Evolutionary conservation across 2,797 vertebrate species (phyloP), one percentile per base, ranked within the genome.

Genomic region (Buceros bicornis): DNA sequence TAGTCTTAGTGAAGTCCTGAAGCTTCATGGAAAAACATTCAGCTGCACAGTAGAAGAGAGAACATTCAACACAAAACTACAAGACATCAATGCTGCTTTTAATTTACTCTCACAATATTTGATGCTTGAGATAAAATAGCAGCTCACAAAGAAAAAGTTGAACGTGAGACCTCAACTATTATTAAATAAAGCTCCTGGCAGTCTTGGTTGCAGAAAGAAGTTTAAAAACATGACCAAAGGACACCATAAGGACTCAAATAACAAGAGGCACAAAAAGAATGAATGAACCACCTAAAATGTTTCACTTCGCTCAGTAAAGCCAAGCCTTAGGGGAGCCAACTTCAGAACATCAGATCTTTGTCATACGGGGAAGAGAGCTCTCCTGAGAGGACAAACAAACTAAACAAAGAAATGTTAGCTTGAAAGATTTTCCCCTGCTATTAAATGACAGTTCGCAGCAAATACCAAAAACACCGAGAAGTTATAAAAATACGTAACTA

Each of bases 211-310:
- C 90, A 96, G 86, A 95, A 96, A 91, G 90, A 96, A 94, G 94
- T 93, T 94, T 95, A 90, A 96, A 95, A 96, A 95, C 93, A 94
- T 60, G 81, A 96, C 93, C 93, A 95, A 95, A 95, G 93, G 88
- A 96, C 88, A 92, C 88, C n/a, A 11, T 82, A 83, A 92, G 48
- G 83, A 66, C 90, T 94, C 82, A 96, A 96, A 96, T 92, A 95
- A 97, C 96, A 94, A 89, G 83, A 90, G 90, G 85, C 74, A 87
- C 69, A 92, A 89, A 96, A 96, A 96, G 86, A 96, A 96, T 96
- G 96, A 96, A 97, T 96, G 96, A 97, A 97, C 92, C 89, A 94
- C 92, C 94, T 94, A 90, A 95, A 97, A 97, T 82, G 81, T 90
- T 95, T 92, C 94, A 95, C 90, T 97, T 94, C 92, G 87, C 88